These are phyloP conservation scores for Colletes gigas DNA, from an alignment of 1,140 invertebrate species.

Conservation along the genomic window DNA sequence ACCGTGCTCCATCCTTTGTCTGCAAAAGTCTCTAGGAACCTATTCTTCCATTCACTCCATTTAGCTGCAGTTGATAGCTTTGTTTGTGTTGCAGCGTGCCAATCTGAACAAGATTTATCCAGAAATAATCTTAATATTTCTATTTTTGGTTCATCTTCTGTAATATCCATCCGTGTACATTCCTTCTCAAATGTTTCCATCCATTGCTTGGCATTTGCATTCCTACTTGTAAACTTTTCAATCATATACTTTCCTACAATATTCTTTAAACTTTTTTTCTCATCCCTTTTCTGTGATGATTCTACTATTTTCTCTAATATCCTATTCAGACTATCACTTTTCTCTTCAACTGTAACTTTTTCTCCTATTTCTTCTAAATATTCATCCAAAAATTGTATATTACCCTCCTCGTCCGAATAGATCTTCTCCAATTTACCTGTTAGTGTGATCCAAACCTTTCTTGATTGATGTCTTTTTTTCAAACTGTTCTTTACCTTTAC, in stretches of 20 bases:
- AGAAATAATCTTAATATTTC: neutral
- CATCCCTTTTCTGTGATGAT: neutral
- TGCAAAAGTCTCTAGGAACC: neutral
- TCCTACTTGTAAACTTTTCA: neutral
- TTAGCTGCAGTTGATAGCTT: neutral
- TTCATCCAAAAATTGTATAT: neutral
- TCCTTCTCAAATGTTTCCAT: neutral
- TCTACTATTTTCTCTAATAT: neutral
- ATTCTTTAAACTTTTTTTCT: neutral
- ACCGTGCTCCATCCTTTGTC: neutral
- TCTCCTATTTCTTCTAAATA: neutral
- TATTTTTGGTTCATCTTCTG: neutral
- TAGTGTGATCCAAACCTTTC: neutral
- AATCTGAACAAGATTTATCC: neutral
- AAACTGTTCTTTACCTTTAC: neutral
- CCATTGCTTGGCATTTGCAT: neutral
- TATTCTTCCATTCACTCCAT: neutral
- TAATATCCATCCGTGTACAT: neutral
- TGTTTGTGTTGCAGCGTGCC: neutral
- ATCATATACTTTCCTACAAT: neutral
- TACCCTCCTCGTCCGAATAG: neutral
- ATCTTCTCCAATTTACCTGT: neutral
- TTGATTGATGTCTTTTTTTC: neutral
- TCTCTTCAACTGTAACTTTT: neutral
- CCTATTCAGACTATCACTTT: no score